Base-by-base conservation (phyloP, 2,797 vertebrate genomes). In the Pseudopleuronectes americanus region DNA sequence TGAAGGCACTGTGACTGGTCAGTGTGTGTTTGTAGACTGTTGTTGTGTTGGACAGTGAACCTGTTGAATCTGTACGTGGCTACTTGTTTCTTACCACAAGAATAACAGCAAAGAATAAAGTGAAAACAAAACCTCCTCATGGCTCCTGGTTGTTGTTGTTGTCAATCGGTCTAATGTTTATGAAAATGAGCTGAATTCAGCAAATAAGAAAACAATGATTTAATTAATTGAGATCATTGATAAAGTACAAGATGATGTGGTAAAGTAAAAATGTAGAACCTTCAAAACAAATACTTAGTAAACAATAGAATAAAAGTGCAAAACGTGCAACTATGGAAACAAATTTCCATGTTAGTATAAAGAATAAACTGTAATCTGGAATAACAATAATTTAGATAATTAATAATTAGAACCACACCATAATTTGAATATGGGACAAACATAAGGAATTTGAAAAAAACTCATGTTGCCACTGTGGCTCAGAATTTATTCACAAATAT, bases 71-170 rank as follows among this genome's bases (percentile, higher is more conserved):
- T 91, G 73, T 92, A 91, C 57, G 82, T 93, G 86, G 89, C 90
- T 92, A 89, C 87, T 93, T 91, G 91, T 93, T 94, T 93, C 90
- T 93, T 91, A 92, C 84, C 87, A 92, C 90, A 76, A 76, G 52
- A 90, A 74, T 88, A 90, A 90, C 71, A 59, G 71, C 71, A 87
- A 89, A 80, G 21, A 92, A 83, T 80, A 82, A 89, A 87, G 58
- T 69, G 23, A 60, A 26, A 76, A 74, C 58, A 67, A 52, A 66
- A 21, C 8, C 10, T 14, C 14, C 52, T 64, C 26, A 26, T 21
- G 51, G 0, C 13, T 31, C 12, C 4, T 23, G 0, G 45, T 12
- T 62, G 26, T 79, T 24, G 0, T 3, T 33, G 22, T 41, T 62
- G 3, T n/a, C 13, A 45, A 1, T 49, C 17, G 10, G 2, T 31